phyloP scores from a whole-genome alignment of 1,140 invertebrate genomes.

The Phocides pigmalion region DNA sequence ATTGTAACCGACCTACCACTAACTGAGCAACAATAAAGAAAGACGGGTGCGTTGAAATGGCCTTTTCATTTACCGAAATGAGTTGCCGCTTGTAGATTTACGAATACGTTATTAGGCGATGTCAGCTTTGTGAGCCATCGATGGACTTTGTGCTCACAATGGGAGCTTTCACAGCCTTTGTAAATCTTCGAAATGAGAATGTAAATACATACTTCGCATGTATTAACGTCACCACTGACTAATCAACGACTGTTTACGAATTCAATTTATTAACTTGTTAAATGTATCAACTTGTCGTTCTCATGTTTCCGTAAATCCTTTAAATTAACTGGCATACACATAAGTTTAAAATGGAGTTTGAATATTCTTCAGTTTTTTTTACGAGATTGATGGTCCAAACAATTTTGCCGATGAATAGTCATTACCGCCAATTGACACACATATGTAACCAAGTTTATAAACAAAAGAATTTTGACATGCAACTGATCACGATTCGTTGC shows the following conservation, averaged over 20 bases:
- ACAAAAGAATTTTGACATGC: too few relatives aligned
- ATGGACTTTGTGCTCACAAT: slow-evolving; percentile 49
- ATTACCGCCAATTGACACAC: too few relatives aligned
- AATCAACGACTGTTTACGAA: slow-evolving; percentile 36
- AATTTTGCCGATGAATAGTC: too few relatives aligned
- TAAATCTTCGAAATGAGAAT: background rate
- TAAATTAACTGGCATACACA: too few relatives aligned
- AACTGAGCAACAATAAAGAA: slow-evolving; percentile 60
- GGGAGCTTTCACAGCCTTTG: slow-evolving; percentile 61
- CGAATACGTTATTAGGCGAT: slow-evolving; percentile 59
- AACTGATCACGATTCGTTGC: too few relatives aligned
- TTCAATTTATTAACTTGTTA: too few relatives aligned
- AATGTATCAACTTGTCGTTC: too few relatives aligned
- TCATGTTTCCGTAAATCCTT: too few relatives aligned
- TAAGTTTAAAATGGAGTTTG: too few relatives aligned
- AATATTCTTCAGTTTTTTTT: too few relatives aligned
- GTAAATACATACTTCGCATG: background rate
- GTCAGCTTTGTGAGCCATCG: slow-evolving; percentile 51
- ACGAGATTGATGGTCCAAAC: too few relatives aligned
- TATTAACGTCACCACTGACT: background rate
- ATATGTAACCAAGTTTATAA: too few relatives aligned
- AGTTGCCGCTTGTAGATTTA: slow-evolving; percentile 55
- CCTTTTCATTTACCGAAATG: slow-evolving; percentile 75
- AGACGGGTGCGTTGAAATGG: slow-evolving; percentile 58
- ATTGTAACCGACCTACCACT: slow-evolving; percentile 58